phyloP scores from a whole-genome alignment of 2,797 vertebrate genomes.

The Acropternis orthonyx region DNA sequence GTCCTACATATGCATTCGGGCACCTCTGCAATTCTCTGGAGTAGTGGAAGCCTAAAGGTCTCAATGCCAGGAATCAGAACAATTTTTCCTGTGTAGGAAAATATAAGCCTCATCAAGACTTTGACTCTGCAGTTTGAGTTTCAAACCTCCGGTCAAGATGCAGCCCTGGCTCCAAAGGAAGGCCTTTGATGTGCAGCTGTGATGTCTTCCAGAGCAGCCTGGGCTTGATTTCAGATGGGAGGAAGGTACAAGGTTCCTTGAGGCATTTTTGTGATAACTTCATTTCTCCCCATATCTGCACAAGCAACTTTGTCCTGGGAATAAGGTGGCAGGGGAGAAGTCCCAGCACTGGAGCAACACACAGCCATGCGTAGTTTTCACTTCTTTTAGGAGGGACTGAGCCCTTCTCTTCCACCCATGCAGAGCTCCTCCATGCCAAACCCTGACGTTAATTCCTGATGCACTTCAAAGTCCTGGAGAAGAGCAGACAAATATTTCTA shows the following conservation, averaged over 20 bases:
- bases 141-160: background rate
- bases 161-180: background rate
- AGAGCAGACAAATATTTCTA: background rate
- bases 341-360: rapidly evolving
- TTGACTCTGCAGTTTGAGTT: background rate
- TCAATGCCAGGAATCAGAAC: background rate
- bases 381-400: background rate
- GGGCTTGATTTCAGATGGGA: background rate
- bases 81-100: background rate
- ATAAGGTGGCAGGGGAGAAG: background rate
- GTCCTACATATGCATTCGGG: background rate
- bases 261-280: background rate
- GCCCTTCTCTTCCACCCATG: background rate
- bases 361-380: too few relatives aligned
- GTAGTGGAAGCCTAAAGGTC: background rate
- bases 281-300: rapidly evolving
- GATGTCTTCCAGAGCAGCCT: background rate
- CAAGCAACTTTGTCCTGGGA: background rate
- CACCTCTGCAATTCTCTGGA: background rate
- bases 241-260: background rate
- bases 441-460: background rate
- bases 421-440: background rate
- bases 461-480: background rate
- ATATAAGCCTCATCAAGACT: background rate
- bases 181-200: background rate